Evolutionary conservation across 2,113 vertebrate genomes (phyloP).

Genomic region (Kryptolebias marmoratus): DNA sequence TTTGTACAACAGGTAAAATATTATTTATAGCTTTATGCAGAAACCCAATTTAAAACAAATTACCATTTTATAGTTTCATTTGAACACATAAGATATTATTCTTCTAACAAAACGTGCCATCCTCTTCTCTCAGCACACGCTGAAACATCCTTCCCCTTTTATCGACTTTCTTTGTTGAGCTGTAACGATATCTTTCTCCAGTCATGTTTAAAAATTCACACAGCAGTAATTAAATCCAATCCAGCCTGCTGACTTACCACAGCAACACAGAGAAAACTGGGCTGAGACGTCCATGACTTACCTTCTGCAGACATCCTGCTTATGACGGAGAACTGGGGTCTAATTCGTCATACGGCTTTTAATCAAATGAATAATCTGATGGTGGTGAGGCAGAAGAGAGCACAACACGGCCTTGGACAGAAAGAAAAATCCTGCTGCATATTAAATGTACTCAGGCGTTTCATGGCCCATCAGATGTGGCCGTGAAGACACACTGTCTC

Average conservation of each 20-base stretch:
- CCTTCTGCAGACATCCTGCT: conserved; percentile 29
- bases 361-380: conserved; percentile 64
- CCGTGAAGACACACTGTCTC: conserved; percentile 45
- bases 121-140: not conserved
- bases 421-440: conserved; percentile 48
- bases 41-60: no score
- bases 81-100: no score
- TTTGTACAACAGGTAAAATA: no score
- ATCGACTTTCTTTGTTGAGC: no score
- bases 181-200: not conserved
- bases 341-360: conserved; percentile 54
- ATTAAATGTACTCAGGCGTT: conserved; percentile 69
- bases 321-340: conserved; percentile 12
- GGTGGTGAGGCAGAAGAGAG: not conserved
- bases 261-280: not conserved
- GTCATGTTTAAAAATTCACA: not conserved
- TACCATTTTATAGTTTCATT: no score
- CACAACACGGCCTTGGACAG: conserved; percentile 38
- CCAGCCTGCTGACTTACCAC: no score
- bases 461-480: conserved; percentile 60
- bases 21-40: no score
- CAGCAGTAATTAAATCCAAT: not conserved
- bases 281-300: conserved; percentile 36
- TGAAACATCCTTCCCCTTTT: not conserved
- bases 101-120: no score